Evolutionary conservation across 2,113 vertebrate genomes (phyloP), one percentile per base, ranked within the genome.

Genomic region (Thymallus thymallus): DNA sequence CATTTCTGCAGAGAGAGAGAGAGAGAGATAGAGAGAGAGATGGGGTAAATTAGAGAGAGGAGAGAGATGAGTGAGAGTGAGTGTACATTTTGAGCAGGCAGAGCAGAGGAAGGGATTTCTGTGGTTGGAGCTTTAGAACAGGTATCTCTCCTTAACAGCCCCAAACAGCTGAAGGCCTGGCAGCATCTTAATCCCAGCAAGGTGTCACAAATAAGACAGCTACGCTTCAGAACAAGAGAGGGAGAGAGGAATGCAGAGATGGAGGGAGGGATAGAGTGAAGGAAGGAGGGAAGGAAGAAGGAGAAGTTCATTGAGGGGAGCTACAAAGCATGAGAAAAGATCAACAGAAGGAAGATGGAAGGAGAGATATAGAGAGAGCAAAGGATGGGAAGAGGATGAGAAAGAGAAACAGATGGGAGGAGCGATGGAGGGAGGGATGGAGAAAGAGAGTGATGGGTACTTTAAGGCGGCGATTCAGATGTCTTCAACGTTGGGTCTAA

Each of bases 391-490:
- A 29, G 46, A 13, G 23, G 23, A 41, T 23, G 41, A 23, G 78
- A 78, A 79, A 74, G 60, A 82, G 77, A 75, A 74, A 75, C 70
- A 35, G 51, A 79, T 6, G 20, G 67, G 14, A 29, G 35, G 63
- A 46, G 13, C 22, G 71, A 79, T 68, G 46, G 77, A 76, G 64
- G 72, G 16, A 73, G 35, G 35, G 14, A 46, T 56, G 80, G 48
- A 63, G 64, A 77, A 64, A 61, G 75, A 12, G 35, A 77, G 78
- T 18, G 67, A 45, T 26, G 18, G 62, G 12, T 63, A 84, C 81
- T 86, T 85, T 87, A 86, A 80, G 88, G 76, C 83, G 84, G 82
- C 82, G 88, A 84, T 88, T 89, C 86, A 90, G 90, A 86, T 87
- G 83, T 84, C 83, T 90, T 88, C 85, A 87, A 83, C 83, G 87